A percentile compares a stretch with the other conserved stretches of the same genome.
Conservation (phyloP, 2,888 invertebrate species). For the Zygogramma bicolorata region DNA sequence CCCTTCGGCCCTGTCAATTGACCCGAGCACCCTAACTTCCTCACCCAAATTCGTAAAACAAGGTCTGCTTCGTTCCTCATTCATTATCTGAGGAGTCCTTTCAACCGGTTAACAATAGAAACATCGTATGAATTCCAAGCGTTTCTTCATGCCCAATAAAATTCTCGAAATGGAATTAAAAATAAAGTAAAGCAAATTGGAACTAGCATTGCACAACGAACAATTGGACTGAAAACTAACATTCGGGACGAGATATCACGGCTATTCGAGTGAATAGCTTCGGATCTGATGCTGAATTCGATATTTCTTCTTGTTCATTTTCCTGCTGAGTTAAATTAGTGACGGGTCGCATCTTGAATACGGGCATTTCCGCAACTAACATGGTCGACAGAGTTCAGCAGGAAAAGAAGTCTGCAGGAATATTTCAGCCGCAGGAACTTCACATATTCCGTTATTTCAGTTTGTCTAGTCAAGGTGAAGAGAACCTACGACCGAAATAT, state of each 20-base stretch:
- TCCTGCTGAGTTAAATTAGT: background rate
- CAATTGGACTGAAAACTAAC: conserved; percentile 2
- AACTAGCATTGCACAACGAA: conserved; percentile 5
- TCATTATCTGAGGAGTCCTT: conserved; percentile 33
- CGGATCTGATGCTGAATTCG: conserved; percentile 9
- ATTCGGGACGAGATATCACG: background rate
- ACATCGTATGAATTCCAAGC: conserved; percentile 4
- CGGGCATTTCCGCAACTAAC: too few species aligned
- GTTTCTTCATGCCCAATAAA: conserved; percentile 9
- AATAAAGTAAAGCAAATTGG: conserved; percentile 13
- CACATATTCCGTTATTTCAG: too few species aligned
- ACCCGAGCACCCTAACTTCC: conserved; percentile 45
- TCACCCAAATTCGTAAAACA: conserved; percentile 40
- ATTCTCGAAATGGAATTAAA: conserved; percentile 7
- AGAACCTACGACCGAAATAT: too few species aligned
- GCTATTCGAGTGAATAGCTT: background rate
- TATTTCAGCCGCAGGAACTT: too few species aligned
- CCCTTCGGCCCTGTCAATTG: conserved; percentile 48
- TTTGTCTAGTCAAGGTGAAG: too few species aligned
- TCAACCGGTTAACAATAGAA: conserved; percentile 9
- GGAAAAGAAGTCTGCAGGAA: too few species aligned
- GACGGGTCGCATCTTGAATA: conserved; percentile 3
- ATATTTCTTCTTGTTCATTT: background rate
- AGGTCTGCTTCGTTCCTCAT: conserved; percentile 26
- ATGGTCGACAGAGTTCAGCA: too few species aligned